These are phyloP conservation scores for Pionites leucogaster DNA, from an alignment of 2,113 vertebrate species.

Conservation along the genomic window DNA sequence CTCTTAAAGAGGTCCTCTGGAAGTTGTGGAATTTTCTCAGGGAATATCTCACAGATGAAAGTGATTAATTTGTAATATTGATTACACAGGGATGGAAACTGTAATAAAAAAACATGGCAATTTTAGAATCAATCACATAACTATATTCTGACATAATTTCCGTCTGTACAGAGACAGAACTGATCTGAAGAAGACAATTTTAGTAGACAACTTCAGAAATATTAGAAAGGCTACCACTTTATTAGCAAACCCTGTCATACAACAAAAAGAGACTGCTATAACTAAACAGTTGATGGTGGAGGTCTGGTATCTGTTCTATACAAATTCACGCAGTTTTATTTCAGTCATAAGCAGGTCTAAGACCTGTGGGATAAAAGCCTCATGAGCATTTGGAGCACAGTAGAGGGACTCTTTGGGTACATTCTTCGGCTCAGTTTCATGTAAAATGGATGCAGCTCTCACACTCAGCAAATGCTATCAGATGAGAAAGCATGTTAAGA, in stretches of 20 bases:
- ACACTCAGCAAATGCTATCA: fast-evolving
- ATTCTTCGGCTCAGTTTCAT: neutral
- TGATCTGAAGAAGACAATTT: neutral
- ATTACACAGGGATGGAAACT: conserved; percentile 99
- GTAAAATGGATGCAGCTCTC: neutral
- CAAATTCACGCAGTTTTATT: neutral
- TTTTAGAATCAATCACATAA: neutral
- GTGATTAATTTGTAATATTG: conserved; percentile 99
- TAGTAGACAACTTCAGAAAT: neutral
- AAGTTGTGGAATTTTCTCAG: conserved; percentile 98
- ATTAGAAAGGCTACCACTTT: neutral
- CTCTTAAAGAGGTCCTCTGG: conserved; percentile 99
- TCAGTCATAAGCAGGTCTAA: neutral
- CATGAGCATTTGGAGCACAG: fast-evolving
- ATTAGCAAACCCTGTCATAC: neutral
- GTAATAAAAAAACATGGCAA: conserved; percentile 42
- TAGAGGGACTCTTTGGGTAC: neutral
- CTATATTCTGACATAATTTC: neutral
- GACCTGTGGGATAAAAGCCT: neutral
- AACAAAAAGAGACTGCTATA: neutral
- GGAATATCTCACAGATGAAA: conserved; percentile 99
- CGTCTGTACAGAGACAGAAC: neutral
- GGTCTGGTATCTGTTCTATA: neutral
- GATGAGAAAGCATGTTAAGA: neutral
- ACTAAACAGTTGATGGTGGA: neutral